Base-by-base conservation (phyloP, 1,140 invertebrate genomes). In the Drosophila persimilis region DNA sequence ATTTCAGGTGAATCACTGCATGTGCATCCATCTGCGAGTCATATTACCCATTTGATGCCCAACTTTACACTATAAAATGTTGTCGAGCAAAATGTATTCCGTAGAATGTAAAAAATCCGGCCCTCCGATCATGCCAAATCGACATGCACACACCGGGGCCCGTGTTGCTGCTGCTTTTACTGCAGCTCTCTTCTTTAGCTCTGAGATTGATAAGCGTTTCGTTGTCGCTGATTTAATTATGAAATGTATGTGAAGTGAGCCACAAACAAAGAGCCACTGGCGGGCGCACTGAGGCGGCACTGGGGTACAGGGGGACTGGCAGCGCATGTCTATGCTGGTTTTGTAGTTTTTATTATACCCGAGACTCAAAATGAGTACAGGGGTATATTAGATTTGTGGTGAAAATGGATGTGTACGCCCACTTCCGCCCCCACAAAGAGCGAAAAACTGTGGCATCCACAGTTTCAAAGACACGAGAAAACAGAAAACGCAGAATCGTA, bases 181-280 rank as follows among this genome's bases (percentile, higher is more conserved):
- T 66, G 43, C 55, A 66, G 46, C 39, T 62, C 45, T 48, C 15
- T 29, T 17, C 45, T 39, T 39, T 39, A 11, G 43, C 47, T 59
- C 51, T 66, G 57, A 39, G 35, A 48, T 59, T 50, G 62, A 48
- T 75, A 48, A 54, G 46, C 52, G 58, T 45, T 47, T 69, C 43
- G 41, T 62, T 56, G 26, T 22, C 46, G 50, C 41, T 56, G 55
- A 69, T 57, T 64, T 63, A 73, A 77, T 77, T 80, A 73, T 69
- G 58, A 85, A 76, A 70, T 67, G 63, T 79, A 59, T 60, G 56
- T 62, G 20, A 48, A 56, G 41, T 46, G 41, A 43, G 50, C 43
- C 55, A 17, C 44, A 26, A 57, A 64, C 58, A 61, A 58, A 9
- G 44, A 26, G 45, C 53, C 43, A 45, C 13, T 13, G 35, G 35